Evolutionary conservation across 2,888 invertebrate genomes (phyloP).

Genomic region (Heliconius charithonia): DNA sequence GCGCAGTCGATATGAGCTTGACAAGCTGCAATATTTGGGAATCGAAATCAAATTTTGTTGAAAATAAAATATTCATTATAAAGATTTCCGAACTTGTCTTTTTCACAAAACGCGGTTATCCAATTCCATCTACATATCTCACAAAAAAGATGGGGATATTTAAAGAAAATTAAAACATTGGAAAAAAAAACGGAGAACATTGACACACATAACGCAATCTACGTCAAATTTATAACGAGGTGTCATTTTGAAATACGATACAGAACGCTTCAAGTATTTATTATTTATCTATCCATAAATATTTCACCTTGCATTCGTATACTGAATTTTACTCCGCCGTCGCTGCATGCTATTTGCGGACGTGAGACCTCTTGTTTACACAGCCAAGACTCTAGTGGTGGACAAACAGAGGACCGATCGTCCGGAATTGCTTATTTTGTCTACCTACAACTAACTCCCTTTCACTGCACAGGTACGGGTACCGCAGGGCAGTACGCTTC

Average conservation of each 20-base stretch:
- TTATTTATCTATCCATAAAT: conserved; percentile 55
- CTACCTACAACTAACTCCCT: conserved; percentile 78
- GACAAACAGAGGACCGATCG: conserved; percentile 82
- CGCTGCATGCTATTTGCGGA: conserved; percentile 81
- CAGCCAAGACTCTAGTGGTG: conserved; percentile 83
- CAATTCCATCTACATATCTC: not conserved
- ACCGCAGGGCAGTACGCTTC: conserved; percentile 66
- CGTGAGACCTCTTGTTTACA: conserved; percentile 80
- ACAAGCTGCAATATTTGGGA: not conserved
- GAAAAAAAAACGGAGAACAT: not conserved
- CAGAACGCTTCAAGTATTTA: conserved; percentile 54
- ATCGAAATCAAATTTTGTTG: not conserved
- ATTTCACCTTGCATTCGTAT: conserved; percentile 63
- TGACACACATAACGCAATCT: conserved; percentile 18
- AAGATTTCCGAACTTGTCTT: not conserved
- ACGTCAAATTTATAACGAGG: conserved; percentile 45
- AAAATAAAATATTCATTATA: not conserved
- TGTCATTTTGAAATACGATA: conserved; percentile 53
- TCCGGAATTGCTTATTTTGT: conserved; percentile 84
- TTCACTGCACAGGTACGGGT: conserved; percentile 76
- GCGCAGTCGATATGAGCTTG: not conserved
- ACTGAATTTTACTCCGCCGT: conserved; percentile 66
- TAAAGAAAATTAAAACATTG: not conserved
- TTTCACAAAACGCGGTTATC: not conserved
- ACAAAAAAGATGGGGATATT: not conserved